phyloP scores from a whole-genome alignment of 2,113 vertebrate genomes.

The Dipodomys stephensi region DNA sequence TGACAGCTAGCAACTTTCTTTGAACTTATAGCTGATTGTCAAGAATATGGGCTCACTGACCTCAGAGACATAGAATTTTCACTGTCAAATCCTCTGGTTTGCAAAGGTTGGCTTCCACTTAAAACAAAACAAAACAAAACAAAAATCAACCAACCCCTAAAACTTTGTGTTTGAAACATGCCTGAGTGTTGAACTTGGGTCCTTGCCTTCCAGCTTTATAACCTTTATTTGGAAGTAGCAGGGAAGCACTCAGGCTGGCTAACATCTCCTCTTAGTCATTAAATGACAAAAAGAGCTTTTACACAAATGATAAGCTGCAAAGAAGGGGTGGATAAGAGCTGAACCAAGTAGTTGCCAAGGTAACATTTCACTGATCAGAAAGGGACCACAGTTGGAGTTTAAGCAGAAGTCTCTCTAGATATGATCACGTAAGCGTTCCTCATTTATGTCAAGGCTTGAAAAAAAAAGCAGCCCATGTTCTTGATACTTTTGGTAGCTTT shows the following conservation, averaged over 20 bases:
- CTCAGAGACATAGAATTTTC: constrained; percentile 12
- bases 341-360: constrained; percentile 72
- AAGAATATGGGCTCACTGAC: not conserved
- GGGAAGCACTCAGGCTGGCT: not conserved
- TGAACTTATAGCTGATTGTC: not conserved
- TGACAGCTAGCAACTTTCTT: too few species aligned
- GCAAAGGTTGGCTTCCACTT: not conserved
- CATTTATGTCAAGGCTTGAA: too few species aligned
- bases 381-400: constrained; percentile 53
- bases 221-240: constrained; percentile 35
- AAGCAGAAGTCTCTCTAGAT: constrained; percentile 54
- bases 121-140: not conserved
- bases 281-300: constrained; percentile 60
- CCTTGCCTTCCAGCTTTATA: not conserved
- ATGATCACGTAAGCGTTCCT: too few species aligned
- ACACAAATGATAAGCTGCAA: constrained; percentile 64
- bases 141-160: not conserved
- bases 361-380: constrained; percentile 76
- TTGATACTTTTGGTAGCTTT: too few species aligned
- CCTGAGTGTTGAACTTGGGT: not conserved
- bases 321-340: constrained; percentile 20
- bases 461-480: too few species aligned
- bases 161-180: not conserved
- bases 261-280: constrained; percentile 39
- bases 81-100: constrained; percentile 11